Evolutionary conservation across 64 coral and sea anemone species (phyloP).

Genomic region (Acropora tenuis): DNA sequence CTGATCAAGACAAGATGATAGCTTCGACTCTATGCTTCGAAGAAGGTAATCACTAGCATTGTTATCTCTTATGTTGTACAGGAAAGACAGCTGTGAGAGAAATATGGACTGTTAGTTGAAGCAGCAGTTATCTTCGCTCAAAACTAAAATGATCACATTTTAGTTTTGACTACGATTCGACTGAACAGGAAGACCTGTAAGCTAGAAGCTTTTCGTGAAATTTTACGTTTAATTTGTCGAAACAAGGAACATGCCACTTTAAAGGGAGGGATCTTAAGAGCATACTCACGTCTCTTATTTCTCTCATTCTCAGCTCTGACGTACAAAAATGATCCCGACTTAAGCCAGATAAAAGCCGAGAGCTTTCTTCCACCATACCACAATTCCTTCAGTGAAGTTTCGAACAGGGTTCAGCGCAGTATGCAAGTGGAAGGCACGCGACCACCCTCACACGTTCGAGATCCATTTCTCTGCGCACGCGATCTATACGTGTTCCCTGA

Average conservation of each 20-base stretch:
- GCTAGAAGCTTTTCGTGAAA: no score
- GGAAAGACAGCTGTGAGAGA: background rate
- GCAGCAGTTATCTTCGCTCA: no score
- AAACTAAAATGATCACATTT: no score
- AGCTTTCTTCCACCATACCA: background rate
- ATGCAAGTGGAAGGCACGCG: slow-evolving; percentile 28
- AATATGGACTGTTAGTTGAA: background rate
- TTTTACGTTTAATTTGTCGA: no score
- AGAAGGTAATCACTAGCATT: slow-evolving; percentile 18
- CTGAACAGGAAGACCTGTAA: no score
- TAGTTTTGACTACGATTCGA: no score
- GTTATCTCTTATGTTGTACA: slow-evolving; percentile 26
- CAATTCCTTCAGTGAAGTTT: slow-evolving; percentile 35
- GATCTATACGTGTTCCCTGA: slow-evolving; percentile 19
- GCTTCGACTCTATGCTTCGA: slow-evolving; percentile 15
- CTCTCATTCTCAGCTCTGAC: slow-evolving; percentile 7
- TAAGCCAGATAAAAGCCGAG: slow-evolving; percentile 18
- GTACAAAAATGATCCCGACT: slow-evolving; percentile 42
- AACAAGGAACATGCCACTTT: no score
- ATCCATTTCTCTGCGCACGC: slow-evolving; percentile 38
- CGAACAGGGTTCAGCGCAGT: slow-evolving; percentile 39
- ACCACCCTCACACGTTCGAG: background rate
- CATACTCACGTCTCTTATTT: background rate
- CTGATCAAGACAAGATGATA: slow-evolving; percentile 25
- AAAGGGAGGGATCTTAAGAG: no score